A percentile compares a stretch with the other conserved stretches of the same genome.
Evolutionary conservation across 2,888 invertebrate genomes (phyloP).

Genomic region (Platerodrilus igneus): DNA sequence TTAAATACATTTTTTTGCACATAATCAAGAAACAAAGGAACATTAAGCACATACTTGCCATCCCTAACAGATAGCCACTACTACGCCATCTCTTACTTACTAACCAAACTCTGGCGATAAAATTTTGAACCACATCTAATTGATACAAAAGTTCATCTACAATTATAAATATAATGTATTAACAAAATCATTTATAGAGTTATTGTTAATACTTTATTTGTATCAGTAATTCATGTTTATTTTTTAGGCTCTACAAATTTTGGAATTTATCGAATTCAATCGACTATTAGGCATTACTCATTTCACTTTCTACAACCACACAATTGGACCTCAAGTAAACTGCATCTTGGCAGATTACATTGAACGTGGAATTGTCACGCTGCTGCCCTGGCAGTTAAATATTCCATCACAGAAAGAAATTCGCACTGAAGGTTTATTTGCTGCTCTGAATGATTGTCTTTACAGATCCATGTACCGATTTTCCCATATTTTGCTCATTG

Average conservation of each 20-base stretch:
- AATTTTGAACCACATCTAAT: background rate
- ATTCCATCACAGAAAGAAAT: slow-evolving; percentile 87
- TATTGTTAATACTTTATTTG: no score
- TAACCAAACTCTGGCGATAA: background rate
- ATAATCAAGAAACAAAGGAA: no score
- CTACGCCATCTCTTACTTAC: background rate
- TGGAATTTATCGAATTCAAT: slow-evolving; percentile 88
- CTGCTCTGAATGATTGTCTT: slow-evolving; percentile 88
- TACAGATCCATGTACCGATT: slow-evolving; percentile 84
- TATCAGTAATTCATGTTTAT: no score
- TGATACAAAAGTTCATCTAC: no score
- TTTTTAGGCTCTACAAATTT: slow-evolving; percentile 66
- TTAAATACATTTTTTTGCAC: no score
- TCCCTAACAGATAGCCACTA: no score
- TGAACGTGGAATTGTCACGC: slow-evolving; percentile 59
- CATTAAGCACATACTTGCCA: no score
- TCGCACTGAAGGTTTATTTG: slow-evolving; percentile 87
- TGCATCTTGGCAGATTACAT: slow-evolving; percentile 60
- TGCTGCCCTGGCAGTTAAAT: slow-evolving; percentile 80
- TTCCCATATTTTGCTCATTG: slow-evolving; percentile 78
- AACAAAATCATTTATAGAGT: no score
- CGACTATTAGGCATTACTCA: slow-evolving; percentile 77
- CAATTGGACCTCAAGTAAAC: slow-evolving; percentile 71
- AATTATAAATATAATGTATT: no score
- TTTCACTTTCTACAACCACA: slow-evolving; percentile 89